Evolutionary conservation across 2,797 vertebrate species (phyloP).

Genomic region (Fistularia tabacaria): DNA sequence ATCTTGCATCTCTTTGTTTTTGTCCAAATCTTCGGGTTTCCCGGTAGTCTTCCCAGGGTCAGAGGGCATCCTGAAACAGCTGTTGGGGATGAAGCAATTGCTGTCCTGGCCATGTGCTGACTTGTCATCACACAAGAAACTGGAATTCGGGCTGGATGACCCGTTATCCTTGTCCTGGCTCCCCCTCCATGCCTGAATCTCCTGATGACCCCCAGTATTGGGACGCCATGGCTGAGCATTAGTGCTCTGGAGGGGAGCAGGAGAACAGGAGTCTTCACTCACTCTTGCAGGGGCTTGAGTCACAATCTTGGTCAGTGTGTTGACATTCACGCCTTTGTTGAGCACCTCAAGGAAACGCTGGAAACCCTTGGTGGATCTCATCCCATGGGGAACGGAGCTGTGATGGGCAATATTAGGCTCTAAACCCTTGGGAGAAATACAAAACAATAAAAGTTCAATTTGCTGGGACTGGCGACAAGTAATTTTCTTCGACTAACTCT

Average conservation of each 20-base stretch:
- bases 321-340: slow-evolving; percentile 68
- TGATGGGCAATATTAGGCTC: slow-evolving; percentile 16
- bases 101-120: slow-evolving; percentile 1
- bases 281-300: slow-evolving; percentile 17
- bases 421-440: slow-evolving; percentile 41
- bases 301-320: slow-evolving; percentile 59
- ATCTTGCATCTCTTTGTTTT: slow-evolving; percentile 56
- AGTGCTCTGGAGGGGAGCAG: slow-evolving; percentile 7
- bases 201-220: too few species aligned
- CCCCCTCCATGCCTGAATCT: slow-evolving; percentile 18
- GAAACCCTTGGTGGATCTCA: slow-evolving; percentile 50
- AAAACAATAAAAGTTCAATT: slow-evolving; percentile 18
- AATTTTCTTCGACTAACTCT: too few species aligned
- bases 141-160: slow-evolving; percentile 22
- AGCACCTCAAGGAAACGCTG: slow-evolving; percentile 69
- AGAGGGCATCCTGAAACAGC: slow-evolving; percentile 32
- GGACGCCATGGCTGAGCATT: slow-evolving; percentile 9
- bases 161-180: not conserved
- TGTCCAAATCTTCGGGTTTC: slow-evolving; percentile 50
- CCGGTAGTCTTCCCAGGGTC: slow-evolving; percentile 14
- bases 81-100: slow-evolving; percentile 6
- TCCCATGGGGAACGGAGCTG: slow-evolving; percentile 9
- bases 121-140: slow-evolving; percentile 15
- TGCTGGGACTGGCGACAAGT: too few species aligned
- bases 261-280: not conserved